Evolutionary conservation across 2,113 vertebrate species (phyloP), one percentile per base, ranked within the genome.

Genomic region (Arvicanthis niloticus): DNA sequence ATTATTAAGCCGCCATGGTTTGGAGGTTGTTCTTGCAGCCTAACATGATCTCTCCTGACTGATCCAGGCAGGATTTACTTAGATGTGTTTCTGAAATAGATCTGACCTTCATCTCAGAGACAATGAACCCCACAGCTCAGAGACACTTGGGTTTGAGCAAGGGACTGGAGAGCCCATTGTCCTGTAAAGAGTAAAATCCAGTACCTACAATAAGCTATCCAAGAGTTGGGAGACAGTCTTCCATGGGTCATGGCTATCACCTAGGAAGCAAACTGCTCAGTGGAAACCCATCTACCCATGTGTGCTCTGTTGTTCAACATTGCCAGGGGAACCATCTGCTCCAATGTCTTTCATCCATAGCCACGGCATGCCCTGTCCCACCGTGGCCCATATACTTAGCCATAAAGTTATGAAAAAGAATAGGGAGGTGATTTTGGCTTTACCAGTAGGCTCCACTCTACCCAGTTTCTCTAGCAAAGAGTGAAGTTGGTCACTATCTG

Each of bases 271-370:
- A 24, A 34, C 7, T 3, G 1, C 13, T 60, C 13, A 0, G n/a
- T 7, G 19, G 22, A 91, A 80, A 17, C 29, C 15, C 4, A 29
- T 24, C 22, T 88, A 26, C 6, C 4, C 5, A 26, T 2, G 24
- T 34, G 12, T 22, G 17, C 16, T 42, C 70, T 4, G 8, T 8
- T 40, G 48, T 0, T n/a, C 22, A 11, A 7, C 12, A 21, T 68
- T 15, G 0, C 29, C n/a, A n/a, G 60, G 1, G 37, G 42, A 45
- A 24, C 1, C 0, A 34, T 7, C 17, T 19, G 17, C 17, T 21
- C 58, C 26, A 7, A 29, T 82, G 22, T 37, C 58, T 40, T 37
- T 22, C 78, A 53, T 15, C 12, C 29, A n/a, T 2, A 53, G 13
- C 37, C 51, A 11, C 1, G 11, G 45, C 26, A 15, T 40, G 34